phyloP scores from a whole-genome alignment of 2,113 vertebrate genomes.

The Onychorhynchus coronatus region DNA sequence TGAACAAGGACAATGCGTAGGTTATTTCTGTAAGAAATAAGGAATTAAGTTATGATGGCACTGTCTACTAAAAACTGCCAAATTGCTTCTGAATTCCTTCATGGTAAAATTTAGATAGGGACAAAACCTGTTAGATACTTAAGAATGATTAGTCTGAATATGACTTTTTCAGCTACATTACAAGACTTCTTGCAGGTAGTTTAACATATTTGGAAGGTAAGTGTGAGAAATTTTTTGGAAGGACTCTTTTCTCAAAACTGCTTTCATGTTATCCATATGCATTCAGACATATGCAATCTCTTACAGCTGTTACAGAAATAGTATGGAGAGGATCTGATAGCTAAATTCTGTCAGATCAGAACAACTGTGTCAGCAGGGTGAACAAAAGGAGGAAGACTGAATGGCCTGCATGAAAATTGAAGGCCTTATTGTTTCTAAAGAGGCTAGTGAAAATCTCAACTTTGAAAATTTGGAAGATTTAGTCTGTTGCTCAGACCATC shows the following conservation, averaged over 20 bases:
- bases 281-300: not conserved
- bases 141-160: not conserved
- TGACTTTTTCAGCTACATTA: not conserved
- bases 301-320: not conserved
- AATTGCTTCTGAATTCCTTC: not conserved
- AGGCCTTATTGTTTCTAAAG: not conserved
- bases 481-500: not conserved
- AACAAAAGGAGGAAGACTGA: not conserved
- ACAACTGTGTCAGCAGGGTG: not conserved
- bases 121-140: not conserved
- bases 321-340: not conserved
- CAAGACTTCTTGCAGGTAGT: not conserved
- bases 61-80: not conserved
- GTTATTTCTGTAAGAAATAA: not conserved
- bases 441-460: not conserved
- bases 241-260: not conserved
- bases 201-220: not conserved
- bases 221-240: not conserved
- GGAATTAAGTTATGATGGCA: not conserved
- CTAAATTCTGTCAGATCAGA: not conserved
- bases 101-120: not conserved
- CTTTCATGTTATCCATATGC: not conserved
- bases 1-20: not conserved
- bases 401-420: not conserved
- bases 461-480: not conserved